Evolutionary conservation across 2,113 vertebrate species (phyloP), one percentile per base, ranked within the genome.

Genomic region (Chionis minor): DNA sequence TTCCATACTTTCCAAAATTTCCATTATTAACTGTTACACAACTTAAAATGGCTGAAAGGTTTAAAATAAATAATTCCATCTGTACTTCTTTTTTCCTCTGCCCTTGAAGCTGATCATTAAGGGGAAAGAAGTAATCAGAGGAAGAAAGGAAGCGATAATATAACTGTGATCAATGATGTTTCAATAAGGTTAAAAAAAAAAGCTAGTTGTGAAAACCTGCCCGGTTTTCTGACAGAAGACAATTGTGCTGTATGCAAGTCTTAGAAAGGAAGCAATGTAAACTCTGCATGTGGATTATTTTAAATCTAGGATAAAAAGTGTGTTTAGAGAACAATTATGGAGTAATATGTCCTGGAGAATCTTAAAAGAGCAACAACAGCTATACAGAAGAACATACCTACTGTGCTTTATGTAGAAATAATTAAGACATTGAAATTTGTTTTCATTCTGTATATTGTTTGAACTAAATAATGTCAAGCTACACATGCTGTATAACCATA

Each of bases 401-500:
- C 44, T 44, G 44, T 44, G 44, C 14, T 44, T 44, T 44, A 20
- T 40, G 28, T 72, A 79, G 73, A 84, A 58, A 35, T 81, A 66
- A 4, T 35, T 44, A 58, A 56, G 20, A n/a, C 30, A 7, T 8
- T 33, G 38, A 56, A 47, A 27, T 85, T 35, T 67, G 13, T 1
- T 15, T 66, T 61, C 56, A 28, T 52, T 74, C 47, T 89, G 0
- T 70, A 0, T 70, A 5, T 49, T 80, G 14, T 86, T 81, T 69
- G 11, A 61, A 42, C 5, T 49, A 65, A 69, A 17, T 33, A 21
- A 10, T 33, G 9, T 63, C 33, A 54, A 18, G 12, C 91, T 79
- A 23, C 0, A 7, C 30, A 3, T 67, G 4, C 20, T 42, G 1
- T 72, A 2, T 91, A 55, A 67, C 15, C 18, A 2, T 62, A 6